These are phyloP conservation scores for Spinibarbus caldwelli DNA, from an alignment of 2,797 vertebrate species.

Conservation along the genomic window DNA sequence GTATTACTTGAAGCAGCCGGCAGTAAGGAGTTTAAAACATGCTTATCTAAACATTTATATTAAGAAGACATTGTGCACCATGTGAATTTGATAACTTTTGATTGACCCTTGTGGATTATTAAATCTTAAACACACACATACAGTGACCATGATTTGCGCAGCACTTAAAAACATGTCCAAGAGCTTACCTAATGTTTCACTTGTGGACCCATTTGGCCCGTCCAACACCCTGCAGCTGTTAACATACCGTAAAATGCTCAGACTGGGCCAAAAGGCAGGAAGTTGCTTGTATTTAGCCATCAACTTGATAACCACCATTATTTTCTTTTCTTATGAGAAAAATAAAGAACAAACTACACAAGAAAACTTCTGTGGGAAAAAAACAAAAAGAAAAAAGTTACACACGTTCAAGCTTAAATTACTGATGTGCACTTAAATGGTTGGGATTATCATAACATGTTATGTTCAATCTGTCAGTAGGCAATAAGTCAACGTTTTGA, in stretches of 20 bases:
- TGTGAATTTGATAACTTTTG: slow-evolving; percentile 41
- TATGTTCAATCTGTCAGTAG: slow-evolving; percentile 3
- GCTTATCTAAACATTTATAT: slow-evolving; percentile 33
- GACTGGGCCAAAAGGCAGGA: slow-evolving; percentile 14
- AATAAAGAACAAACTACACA: neutral
- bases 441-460: slow-evolving; percentile 7
- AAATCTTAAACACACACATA: neutral
- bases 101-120: slow-evolving; percentile 21
- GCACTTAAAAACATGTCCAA: slow-evolving; percentile 4
- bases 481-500: slow-evolving; percentile 21
- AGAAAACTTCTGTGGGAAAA: neutral
- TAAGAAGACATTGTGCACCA: neutral
- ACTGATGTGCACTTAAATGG: slow-evolving; percentile 6
- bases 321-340: neutral
- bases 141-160: neutral
- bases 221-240: slow-evolving; percentile 38
- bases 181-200: slow-evolving; percentile 27
- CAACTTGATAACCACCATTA: neutral
- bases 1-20: neutral
- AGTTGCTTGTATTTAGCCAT: neutral
- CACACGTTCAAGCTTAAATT: too few relatives aligned
- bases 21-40: slow-evolving; percentile 4
- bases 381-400: too few relatives aligned
- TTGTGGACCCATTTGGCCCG: slow-evolving; percentile 18
- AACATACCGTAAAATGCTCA: slow-evolving; percentile 20